Evolutionary conservation across 2,113 vertebrate species (phyloP).

Genomic region (Platanista minor): DNA sequence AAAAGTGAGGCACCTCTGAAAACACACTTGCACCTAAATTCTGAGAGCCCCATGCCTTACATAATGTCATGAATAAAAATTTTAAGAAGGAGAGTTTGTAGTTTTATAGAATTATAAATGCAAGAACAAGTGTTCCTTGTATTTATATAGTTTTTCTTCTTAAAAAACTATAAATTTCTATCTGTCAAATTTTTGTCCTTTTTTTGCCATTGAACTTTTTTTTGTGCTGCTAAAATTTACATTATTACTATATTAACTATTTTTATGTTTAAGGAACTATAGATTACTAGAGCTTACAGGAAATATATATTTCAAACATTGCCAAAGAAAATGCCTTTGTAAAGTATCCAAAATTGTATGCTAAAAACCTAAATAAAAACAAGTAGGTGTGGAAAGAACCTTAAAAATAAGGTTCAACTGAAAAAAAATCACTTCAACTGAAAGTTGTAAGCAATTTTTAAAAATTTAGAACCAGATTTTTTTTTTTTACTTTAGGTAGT

Average conservation of each 20-base stretch:
- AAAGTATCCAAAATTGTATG: background rate
- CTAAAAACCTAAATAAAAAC: background rate
- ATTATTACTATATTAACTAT: background rate
- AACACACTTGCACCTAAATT: background rate
- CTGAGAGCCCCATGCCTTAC: background rate
- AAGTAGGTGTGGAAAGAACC: background rate
- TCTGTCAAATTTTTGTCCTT: background rate
- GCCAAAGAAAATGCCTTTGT: constrained; percentile 3
- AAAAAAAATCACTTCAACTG: background rate
- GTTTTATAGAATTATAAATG: background rate
- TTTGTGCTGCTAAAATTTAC: background rate
- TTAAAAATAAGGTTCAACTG: background rate
- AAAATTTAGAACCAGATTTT: background rate
- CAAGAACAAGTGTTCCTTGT: background rate
- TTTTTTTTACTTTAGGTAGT: background rate
- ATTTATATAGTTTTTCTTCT: constrained; percentile 11
- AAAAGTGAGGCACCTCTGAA: background rate
- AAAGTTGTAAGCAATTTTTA: background rate
- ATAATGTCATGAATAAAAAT: background rate
- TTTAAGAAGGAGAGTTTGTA: background rate
- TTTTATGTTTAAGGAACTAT: background rate
- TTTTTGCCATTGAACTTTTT: background rate
- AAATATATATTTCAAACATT: background rate
- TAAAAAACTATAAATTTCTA: constrained; percentile 1
- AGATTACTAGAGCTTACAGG: background rate